phyloP scores from a whole-genome alignment of 2,797 vertebrate species.

The Myiothlypis coronata region DNA sequence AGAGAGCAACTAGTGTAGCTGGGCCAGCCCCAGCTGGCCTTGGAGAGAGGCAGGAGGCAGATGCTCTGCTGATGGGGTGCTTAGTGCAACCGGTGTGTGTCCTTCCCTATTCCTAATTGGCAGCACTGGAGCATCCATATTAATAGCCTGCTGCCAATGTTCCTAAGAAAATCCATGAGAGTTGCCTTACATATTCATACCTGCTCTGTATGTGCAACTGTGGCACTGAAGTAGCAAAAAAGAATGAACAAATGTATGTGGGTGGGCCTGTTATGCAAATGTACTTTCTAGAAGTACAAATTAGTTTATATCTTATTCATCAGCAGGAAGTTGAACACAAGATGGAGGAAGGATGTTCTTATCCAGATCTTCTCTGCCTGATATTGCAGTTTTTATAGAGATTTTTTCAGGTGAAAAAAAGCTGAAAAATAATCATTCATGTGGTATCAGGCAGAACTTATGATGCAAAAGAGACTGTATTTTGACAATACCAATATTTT shows the following conservation, averaged over 20 bases:
- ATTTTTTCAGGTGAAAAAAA: not conserved
- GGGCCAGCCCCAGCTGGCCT: not conserved
- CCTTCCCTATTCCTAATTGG: not conserved
- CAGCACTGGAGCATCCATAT: not conserved
- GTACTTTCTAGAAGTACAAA: not conserved
- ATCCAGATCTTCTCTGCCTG: not conserved
- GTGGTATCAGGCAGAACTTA: not conserved
- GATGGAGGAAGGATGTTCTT: not conserved
- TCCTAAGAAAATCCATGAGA: not conserved
- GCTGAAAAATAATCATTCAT: not conserved
- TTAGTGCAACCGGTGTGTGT: not conserved
- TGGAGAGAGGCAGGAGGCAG: not conserved
- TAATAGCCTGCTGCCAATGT: not conserved
- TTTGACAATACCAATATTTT: conserved; percentile 36
- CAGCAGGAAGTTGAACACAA: not conserved
- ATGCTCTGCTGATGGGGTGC: not conserved
- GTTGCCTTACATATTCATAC: not conserved
- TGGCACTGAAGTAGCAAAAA: not conserved
- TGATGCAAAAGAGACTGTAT: conserved; percentile 12
- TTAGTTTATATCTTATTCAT: not conserved
- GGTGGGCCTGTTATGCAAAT: not conserved
- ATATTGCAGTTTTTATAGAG: not conserved
- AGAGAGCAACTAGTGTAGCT: not conserved
- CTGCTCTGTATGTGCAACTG: not conserved
- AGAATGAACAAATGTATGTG: not conserved